Conservation (phyloP, 2,113 vertebrate genomes). For the Chascanopsetta lugubris region DNA sequence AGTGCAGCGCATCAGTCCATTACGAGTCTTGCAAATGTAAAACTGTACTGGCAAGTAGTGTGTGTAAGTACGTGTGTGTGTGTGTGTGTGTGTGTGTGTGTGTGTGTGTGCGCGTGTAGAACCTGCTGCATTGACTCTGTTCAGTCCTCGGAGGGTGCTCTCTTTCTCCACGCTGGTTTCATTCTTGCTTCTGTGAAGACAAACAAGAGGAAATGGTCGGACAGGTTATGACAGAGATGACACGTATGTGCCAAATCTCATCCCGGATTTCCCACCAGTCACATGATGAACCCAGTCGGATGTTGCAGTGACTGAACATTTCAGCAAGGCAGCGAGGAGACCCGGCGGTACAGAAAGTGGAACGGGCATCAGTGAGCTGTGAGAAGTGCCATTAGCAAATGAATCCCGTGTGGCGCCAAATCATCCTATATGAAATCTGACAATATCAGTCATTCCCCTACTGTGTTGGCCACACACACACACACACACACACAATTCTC, state of each 20-base stretch:
- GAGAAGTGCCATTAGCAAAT: slow-evolving; percentile 65
- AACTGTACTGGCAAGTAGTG: slow-evolving; percentile 21
- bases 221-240: slow-evolving; percentile 19
- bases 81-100: slow-evolving; percentile 21
- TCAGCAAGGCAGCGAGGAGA: slow-evolving; percentile 27
- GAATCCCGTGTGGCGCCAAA: slow-evolving; percentile 48
- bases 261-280: slow-evolving; percentile 32
- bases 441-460: slow-evolving; percentile 69
- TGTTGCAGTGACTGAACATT: slow-evolving; percentile 28
- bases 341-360: slow-evolving; percentile 31
- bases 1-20: slow-evolving; percentile 69
- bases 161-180: slow-evolving; percentile 52
- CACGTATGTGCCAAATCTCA: slow-evolving; percentile 4
- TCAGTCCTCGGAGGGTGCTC: slow-evolving; percentile 70
- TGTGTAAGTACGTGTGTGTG: slow-evolving; percentile 7
- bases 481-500: slow-evolving; percentile 38
- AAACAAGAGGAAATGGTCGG: slow-evolving; percentile 41
- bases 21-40: slow-evolving; percentile 71
- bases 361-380: slow-evolving; percentile 34
- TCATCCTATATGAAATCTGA: slow-evolving; percentile 68
- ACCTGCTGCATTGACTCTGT: slow-evolving; percentile 82
- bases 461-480: slow-evolving; percentile 56
- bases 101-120: slow-evolving; percentile 15
- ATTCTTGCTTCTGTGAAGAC: slow-evolving; percentile 51
- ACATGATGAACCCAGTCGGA: slow-evolving; percentile 16